Evolutionary conservation across 1,140 invertebrate genomes (phyloP), one percentile per base, ranked within the genome.

Genomic region (Dysdera silvatica): DNA sequence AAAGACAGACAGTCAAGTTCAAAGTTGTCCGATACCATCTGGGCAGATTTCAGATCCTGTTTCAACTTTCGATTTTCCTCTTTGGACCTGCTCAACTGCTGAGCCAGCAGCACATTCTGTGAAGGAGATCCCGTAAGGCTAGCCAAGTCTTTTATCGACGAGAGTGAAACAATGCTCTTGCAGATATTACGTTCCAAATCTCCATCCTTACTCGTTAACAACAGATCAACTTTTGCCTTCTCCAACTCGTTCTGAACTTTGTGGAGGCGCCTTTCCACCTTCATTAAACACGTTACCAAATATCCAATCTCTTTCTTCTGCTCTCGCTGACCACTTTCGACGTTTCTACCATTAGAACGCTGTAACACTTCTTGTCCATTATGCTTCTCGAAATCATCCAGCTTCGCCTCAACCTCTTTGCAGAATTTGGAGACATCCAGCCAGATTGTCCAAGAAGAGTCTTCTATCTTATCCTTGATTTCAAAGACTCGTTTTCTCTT

Each of bases 11-110:
- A 84, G 26, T 83, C 82, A 26, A 91, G 74, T 73, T 92, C 89
- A 7, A 91, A 74, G 63, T 84, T 84, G 73, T 91, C 89, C 69
- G 86, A 87, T 69, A 85, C 83, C 20, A 83, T 83, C 70, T 91
- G 84, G 4, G 87, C 85, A 68, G 88, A 85, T n/a, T 85, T 82
- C 0, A 92, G 76, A 71, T 91, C 87, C 20, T 84, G 81, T 66
- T 89, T 88, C 81, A 92, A 85, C 4, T 85, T 83, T 66, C 85
- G 80, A 18, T 91, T 91, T 77, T 91, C 88, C 59, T 84, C 80
- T 1, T 90, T 83, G 0, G 88, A 88, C 73, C 87, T 89, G 71
- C 89, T 85, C 71, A 91, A 89, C 51, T 88, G 81, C 32, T 80
- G 62, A 14, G 61, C 52, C 16, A 65, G 33, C 7, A 49, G 23